These are phyloP conservation scores for Boulengeromyrus knoepffleri DNA, from an alignment of 2,113 vertebrate species.

Conservation along the genomic window DNA sequence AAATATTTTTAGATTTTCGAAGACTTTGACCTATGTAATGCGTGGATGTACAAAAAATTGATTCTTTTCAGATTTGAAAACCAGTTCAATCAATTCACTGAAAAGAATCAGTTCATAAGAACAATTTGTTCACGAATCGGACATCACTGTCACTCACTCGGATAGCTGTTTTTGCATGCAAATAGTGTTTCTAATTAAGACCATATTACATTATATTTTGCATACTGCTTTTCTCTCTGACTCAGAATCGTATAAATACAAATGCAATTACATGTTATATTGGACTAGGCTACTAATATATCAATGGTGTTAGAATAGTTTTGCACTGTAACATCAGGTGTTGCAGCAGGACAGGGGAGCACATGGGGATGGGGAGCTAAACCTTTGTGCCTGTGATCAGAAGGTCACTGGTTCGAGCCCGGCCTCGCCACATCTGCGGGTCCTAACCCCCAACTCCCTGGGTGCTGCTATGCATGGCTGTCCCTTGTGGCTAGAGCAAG, in stretches of 20 bases:
- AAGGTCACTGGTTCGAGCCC: too few species aligned
- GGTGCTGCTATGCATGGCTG: too few species aligned
- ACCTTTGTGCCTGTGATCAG: too few species aligned
- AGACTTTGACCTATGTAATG: neutral
- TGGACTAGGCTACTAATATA: neutral
- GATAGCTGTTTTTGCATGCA: neutral
- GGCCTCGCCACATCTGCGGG: too few species aligned
- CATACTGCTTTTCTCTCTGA: neutral
- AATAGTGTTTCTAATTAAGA: neutral
- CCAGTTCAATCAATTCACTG: neutral
- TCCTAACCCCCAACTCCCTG: too few species aligned
- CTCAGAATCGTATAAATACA: neutral
- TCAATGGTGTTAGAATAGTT: neutral
- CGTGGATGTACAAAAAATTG: neutral
- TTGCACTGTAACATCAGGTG: neutral
- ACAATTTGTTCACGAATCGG: neutral
- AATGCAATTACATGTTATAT: neutral
- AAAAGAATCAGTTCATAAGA: neutral
- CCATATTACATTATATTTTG: neutral
- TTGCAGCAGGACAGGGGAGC: too few species aligned
- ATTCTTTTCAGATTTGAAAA: neutral
- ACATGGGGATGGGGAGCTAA: too few species aligned
- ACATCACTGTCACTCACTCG: neutral
- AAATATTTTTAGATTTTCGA: neutral
- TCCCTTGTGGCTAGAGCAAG: too few species aligned